Base-by-base conservation (phyloP, 1,140 invertebrate genomes). In the Bombus terrestris region DNA sequence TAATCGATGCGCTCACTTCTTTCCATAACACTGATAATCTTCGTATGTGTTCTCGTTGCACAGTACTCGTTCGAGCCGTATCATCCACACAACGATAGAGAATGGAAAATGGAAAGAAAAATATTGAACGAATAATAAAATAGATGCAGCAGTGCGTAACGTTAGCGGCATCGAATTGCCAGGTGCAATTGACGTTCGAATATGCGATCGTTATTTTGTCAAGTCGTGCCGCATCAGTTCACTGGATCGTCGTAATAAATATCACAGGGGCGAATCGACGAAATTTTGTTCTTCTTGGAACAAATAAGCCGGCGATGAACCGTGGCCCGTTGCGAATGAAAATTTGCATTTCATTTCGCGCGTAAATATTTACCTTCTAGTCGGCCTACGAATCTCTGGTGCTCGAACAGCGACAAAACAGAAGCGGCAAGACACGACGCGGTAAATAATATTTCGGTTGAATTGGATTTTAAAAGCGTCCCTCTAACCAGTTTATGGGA, bases 281-380 rank as follows among this genome's bases (percentile, higher is more conserved):
- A 62, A 62, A 77, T 37, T 59, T 18, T 41, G 25, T 62, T 22
- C 35, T 41, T 32, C 41, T 77, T 57, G 25, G 57, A n/a, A 9
- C 28, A 32, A 69, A 73, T 68, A 18, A 18, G 6, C 41, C 1
- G 15, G 32, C 6, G 15, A 28, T 57, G n/a, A 41, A 15, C 15
- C 1, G 47, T 18, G 18, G 25, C 22, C 8, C 62, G 64, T 59
- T 10, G 13, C 18, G 28, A 39, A 66, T 68, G 62, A 32, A 89
- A 88, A 89, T 89, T 89, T 89, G 78, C 83, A 88, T 89, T 88
- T 89, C 83, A 86, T 89, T 81, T 69, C 62, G 62, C 68, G 66
- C 68, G 68, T 86, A 89, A 89, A 89, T 88, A 88, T 89, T 89
- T 89, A 68, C 62, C 15, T 25, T 28, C 47, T 57, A 35, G 25